A percentile compares a stretch with the other conserved stretches of the same genome.
phyloP scores from a whole-genome alignment of 2,888 invertebrate species.

The Phyllotreta cruciferae region DNA sequence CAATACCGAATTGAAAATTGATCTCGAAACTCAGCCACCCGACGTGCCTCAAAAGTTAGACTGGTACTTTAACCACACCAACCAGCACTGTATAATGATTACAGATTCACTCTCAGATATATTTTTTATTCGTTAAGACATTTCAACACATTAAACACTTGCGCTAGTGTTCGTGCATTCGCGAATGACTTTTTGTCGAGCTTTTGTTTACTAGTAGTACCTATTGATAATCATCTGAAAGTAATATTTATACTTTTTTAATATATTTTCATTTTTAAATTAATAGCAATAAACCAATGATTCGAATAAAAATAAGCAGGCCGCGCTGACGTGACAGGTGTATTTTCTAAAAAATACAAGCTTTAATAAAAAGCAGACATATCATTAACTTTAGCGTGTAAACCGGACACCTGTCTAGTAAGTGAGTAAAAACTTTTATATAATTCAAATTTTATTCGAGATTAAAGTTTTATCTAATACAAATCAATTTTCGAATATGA shows the following conservation, averaged over 20 bases:
- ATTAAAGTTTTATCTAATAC: conserved; percentile 5
- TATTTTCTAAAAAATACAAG: conserved; percentile 33
- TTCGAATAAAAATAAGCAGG: conserved; percentile 17
- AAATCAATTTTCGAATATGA: background rate
- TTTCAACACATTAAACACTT: too few relatives aligned
- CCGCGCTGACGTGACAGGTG: conserved; percentile 43
- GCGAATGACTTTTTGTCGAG: conserved; percentile 41
- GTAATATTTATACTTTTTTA: conserved; percentile 38
- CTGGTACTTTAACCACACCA: too few relatives aligned
- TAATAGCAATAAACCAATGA: conserved; percentile 59
- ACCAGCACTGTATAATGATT: too few relatives aligned
- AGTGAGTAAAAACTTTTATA: conserved; percentile 33
- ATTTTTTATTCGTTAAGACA: too few relatives aligned
- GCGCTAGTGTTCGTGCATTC: conserved; percentile 13
- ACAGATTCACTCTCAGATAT: too few relatives aligned
- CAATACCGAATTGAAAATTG: conserved; percentile 18
- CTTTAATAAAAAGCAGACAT: conserved; percentile 49
- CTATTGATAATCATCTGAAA: conserved; percentile 42
- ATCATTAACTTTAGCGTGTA: conserved; percentile 49
- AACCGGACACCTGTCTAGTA: conserved; percentile 48
- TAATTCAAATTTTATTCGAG: conserved; percentile 16
- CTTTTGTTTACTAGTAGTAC: conserved; percentile 51
- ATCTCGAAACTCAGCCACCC: too few relatives aligned
- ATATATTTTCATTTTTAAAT: conserved; percentile 45
- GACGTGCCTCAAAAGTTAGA: too few relatives aligned